Conservation (phyloP, 2,797 vertebrate genomes). For the Acrossocheilus fasciatus region DNA sequence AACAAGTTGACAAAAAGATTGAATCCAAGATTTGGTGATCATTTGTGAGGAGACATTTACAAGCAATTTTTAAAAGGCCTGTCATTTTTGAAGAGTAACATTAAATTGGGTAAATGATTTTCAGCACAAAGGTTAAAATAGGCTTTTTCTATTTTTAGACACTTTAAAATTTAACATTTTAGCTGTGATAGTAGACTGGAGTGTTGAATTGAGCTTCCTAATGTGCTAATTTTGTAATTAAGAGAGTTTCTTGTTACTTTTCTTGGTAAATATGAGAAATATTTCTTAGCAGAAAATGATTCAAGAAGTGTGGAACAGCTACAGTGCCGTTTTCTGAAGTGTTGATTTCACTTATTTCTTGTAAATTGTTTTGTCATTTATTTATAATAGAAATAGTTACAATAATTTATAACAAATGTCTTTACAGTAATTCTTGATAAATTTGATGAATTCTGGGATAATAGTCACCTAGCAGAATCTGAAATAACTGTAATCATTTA, state of each 20-base stretch:
- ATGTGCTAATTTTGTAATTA: background rate
- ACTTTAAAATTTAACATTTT: background rate
- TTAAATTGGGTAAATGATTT: too few relatives aligned
- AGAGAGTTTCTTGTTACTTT: background rate
- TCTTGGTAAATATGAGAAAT: background rate
- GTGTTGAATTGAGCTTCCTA: background rate
- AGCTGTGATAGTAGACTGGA: background rate
- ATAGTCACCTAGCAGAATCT: background rate
- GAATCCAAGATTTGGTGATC: background rate
- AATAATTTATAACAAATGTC: background rate
- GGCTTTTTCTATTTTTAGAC: background rate
- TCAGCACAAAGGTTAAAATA: background rate
- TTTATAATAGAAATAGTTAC: background rate
- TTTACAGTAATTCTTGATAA: background rate
- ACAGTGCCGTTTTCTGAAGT: background rate
- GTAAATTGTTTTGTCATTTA: background rate
- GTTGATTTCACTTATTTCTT: background rate
- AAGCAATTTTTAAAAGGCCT: too few relatives aligned
- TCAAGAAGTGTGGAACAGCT: background rate
- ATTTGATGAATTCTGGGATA: background rate
- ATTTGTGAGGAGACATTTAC: too few relatives aligned
- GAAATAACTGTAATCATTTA: background rate
- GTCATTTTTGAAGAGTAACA: too few relatives aligned
- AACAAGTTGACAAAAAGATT: background rate
- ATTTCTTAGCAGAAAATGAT: background rate